These are phyloP conservation scores for Lontra canadensis DNA, from an alignment of 2,113 vertebrate genomes.

Conservation along the genomic window DNA sequence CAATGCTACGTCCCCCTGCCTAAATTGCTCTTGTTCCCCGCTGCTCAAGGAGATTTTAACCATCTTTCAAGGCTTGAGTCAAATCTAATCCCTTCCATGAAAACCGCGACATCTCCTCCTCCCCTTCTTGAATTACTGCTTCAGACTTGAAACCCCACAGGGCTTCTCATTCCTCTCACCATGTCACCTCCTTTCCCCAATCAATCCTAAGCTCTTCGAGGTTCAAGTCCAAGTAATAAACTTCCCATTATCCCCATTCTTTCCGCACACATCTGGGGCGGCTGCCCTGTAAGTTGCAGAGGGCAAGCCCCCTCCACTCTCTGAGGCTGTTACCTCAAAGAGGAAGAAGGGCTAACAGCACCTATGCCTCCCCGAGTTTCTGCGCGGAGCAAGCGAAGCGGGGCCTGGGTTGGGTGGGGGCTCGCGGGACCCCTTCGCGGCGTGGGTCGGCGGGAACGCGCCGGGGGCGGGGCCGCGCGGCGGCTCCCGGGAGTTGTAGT, in stretches of 20 bases:
- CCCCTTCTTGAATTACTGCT: neutral
- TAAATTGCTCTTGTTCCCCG: neutral
- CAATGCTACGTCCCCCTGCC: neutral
- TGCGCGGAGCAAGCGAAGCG: fast-evolving
- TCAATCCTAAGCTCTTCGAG: neutral
- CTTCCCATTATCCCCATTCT: neutral
- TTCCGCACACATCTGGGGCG: neutral
- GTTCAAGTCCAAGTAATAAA: neutral
- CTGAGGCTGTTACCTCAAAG: neutral
- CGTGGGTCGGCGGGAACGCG: neutral
- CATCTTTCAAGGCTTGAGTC: neutral
- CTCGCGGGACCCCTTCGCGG: neutral
- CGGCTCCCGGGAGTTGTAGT: slow-evolving; percentile 47
- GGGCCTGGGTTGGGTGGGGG: fast-evolving
- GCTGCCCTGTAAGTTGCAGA: neutral
- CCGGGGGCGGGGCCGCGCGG: neutral
- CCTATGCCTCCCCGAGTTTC: neutral
- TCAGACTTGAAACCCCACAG: neutral
- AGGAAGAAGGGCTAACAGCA: neutral
- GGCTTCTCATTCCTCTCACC: neutral
- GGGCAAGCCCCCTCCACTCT: neutral
- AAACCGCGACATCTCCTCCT: neutral
- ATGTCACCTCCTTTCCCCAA: neutral
- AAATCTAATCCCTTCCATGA: neutral
- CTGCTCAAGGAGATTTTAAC: neutral